phyloP scores from a whole-genome alignment of 2,888 invertebrate genomes.

The Alentia gelatinosa region DNA sequence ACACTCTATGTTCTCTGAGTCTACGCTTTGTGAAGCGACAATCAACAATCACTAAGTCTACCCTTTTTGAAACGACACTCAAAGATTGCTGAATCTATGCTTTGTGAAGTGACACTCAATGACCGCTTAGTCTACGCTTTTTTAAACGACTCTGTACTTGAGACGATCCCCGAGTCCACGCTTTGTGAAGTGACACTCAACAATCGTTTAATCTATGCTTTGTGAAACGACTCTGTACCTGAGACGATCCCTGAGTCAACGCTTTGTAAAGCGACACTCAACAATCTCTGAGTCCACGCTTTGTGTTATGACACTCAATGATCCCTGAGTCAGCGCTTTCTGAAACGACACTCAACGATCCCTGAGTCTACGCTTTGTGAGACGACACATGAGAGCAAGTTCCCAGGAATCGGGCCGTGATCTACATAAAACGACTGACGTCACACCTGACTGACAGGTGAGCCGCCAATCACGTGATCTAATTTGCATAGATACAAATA shows the following conservation, averaged over 20 bases:
- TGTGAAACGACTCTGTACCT: too few relatives aligned
- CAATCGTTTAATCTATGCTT: too few relatives aligned
- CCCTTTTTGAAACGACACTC: too few relatives aligned
- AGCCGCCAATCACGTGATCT: not conserved
- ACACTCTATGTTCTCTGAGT: not conserved
- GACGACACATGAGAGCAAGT: not conserved
- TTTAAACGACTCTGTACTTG: too few relatives aligned
- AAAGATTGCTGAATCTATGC: too few relatives aligned
- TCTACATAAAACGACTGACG: not conserved
- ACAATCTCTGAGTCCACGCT: too few relatives aligned
- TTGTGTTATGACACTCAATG: not conserved
- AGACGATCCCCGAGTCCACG: too few relatives aligned
- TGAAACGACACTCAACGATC: not conserved
- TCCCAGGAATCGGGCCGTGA: not conserved
- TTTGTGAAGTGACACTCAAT: too few relatives aligned
- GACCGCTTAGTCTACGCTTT: not conserved
- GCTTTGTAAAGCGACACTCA: too few relatives aligned
- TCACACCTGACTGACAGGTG: not conserved
- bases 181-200: too few relatives aligned
- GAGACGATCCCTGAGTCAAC: too few relatives aligned
- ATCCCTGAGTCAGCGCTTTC: not conserved
- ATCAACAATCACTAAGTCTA: too few relatives aligned
- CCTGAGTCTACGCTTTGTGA: not conserved
- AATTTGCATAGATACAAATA: conserved; percentile 6
- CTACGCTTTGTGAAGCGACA: not conserved